A percentile compares a stretch with the other conserved stretches of the same genome.
These are phyloP conservation scores for Amphiprion percula DNA, from an alignment of 2,113 vertebrate species.

Conservation along the genomic window DNA sequence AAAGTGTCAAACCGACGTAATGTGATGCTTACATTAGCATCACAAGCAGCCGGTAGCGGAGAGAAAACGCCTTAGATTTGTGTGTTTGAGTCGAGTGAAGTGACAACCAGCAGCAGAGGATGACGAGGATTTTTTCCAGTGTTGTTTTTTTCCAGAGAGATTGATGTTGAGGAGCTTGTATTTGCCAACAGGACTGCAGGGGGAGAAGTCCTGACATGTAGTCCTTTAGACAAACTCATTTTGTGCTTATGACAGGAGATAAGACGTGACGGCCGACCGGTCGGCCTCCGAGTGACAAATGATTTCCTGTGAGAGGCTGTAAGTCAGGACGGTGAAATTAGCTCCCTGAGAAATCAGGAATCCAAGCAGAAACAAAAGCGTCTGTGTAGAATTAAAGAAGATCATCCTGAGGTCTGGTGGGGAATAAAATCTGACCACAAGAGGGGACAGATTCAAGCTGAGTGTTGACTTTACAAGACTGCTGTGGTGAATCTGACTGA, in stretches of 20 bases:
- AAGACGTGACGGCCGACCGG: slow-evolving; percentile 31
- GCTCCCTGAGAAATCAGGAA: not conserved
- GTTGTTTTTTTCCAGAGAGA: not conserved
- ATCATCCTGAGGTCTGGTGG: not conserved
- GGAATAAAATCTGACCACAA: slow-evolving; percentile 6
- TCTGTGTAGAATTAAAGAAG: slow-evolving; percentile 19
- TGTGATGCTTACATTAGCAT: slow-evolving; percentile 49
- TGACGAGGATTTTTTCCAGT: not conserved
- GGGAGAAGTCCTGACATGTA: slow-evolving; percentile 16
- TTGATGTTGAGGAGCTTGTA: not conserved
- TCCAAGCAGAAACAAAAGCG: slow-evolving; percentile 22
- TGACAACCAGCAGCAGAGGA: slow-evolving; percentile 16
- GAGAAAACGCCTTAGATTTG: not conserved
- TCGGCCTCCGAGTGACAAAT: slow-evolving; percentile 1
- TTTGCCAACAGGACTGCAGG: slow-evolving; percentile 8
- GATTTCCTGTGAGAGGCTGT: slow-evolving; percentile 37
- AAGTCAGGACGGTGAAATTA: not conserved
- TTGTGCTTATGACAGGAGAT: slow-evolving; percentile 46
- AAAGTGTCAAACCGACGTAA: slow-evolving; percentile 33
- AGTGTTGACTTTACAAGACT: not conserved
- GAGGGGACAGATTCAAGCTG: slow-evolving; percentile 20
- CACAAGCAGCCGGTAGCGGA: slow-evolving; percentile 2
- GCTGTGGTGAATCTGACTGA: not conserved
- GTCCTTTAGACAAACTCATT: slow-evolving; percentile 49
- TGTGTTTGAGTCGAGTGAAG: slow-evolving; percentile 20